Evolutionary conservation across 2,113 vertebrate species (phyloP), one percentile per base, ranked within the genome.

Genomic region (Rhinoptilus africanus): DNA sequence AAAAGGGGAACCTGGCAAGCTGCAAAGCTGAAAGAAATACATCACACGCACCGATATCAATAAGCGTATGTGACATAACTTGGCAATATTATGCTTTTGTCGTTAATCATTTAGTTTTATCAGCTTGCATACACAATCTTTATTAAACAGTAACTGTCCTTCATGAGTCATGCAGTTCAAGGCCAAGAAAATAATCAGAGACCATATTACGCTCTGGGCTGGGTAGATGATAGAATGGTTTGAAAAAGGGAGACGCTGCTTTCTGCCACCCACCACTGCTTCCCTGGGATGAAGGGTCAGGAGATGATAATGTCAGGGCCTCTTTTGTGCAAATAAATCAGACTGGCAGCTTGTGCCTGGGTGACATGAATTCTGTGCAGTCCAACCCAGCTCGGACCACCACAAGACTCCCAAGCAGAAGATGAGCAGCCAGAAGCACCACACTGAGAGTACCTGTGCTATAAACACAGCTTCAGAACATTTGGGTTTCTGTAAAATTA

Each of bases 81-180:
- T 96, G 91, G 89, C 89, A 91, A 43, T 56, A 39, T 39, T 63
- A 43, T 54, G 35, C 19, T 89, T 75, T 68, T 87, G 78, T 89
- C 89, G 91, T 91, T 95, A 95, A 94, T 89, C 23, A 67, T 92
- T 77, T 51, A 84, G 68, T 86, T 91, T 96, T 97, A 96, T 95
- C 93, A 89, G 64, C 80, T 92, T 89, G 88, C 59, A 75, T 56
- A 63, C 60, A 93, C 34, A 81, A 68, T 72, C 83, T 93, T 89
- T 86, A 92, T 88, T 88, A 94, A 96, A 88, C 72, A 92, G 92
- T 54, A 96, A 95, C 80, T 54, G 16, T 86, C 47, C 51, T 86
- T 72, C 47, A 72, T 93, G 83, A 88, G 77, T 89, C 85, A 88
- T 53, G 21, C 47, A 56, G 56, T 64, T 84, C 76, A 84, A 94